A percentile compares a stretch with the other conserved stretches of the same genome.
phyloP scores from a whole-genome alignment of 2,797 vertebrate genomes.

The Anisognathus igniventris region DNA sequence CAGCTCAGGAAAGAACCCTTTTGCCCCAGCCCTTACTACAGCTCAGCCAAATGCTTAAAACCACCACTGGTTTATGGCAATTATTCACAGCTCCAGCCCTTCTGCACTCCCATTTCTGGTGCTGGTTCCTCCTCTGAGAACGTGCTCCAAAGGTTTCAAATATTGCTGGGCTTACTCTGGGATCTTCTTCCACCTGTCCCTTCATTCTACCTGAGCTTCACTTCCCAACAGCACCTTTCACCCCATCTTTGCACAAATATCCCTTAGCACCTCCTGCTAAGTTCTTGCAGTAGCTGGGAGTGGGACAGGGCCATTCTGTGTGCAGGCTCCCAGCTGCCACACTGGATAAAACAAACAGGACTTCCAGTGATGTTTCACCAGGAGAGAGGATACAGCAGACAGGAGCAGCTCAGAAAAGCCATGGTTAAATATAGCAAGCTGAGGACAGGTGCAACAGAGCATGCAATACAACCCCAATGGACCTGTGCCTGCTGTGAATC shows the following conservation, averaged over 20 bases:
- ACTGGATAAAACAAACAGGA: constrained; percentile 5
- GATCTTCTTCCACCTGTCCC: not conserved
- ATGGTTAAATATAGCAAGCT: constrained; percentile 1
- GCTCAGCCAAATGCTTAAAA: not conserved
- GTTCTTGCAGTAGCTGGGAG: not conserved
- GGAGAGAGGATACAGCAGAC: not conserved
- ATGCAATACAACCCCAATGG: not conserved
- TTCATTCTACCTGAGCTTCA: not conserved
- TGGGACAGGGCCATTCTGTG: not conserved
- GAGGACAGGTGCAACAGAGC: constrained; percentile 2
- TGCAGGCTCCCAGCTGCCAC: constrained; percentile 10
- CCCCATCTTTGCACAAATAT: not conserved
- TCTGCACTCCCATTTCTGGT: not conserved
- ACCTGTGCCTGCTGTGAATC: not conserved
- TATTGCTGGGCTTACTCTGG: not conserved
- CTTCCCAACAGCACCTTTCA: not conserved
- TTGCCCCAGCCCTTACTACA: not conserved
- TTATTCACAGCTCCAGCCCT: not conserved
- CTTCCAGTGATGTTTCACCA: not conserved
- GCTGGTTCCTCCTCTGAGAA: not conserved
- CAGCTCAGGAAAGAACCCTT: not conserved
- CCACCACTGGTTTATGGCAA: not conserved
- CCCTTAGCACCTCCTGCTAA: not conserved
- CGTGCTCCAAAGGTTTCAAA: accelerated
- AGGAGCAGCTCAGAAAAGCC: not conserved